These are phyloP conservation scores for Antennarius striatus DNA, from an alignment of 2,113 vertebrate species.

Conservation along the genomic window DNA sequence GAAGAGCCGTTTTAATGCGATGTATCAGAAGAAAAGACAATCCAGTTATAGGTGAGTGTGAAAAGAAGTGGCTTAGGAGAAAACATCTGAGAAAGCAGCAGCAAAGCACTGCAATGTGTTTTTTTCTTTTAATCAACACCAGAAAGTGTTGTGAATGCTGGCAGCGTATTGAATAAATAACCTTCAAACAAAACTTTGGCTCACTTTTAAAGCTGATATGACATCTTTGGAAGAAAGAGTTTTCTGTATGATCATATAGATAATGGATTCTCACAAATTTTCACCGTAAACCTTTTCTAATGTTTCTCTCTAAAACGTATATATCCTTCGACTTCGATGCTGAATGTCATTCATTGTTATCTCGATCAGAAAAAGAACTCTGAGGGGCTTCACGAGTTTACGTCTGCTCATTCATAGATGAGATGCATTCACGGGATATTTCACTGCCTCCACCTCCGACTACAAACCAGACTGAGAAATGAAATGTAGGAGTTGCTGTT, in stretches of 20 bases:
- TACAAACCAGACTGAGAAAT: conserved; percentile 61
- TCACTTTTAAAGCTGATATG: conserved; percentile 16
- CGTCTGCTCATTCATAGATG: conserved; percentile 48
- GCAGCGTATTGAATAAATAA: conserved; percentile 40
- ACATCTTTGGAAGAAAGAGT: conserved; percentile 17
- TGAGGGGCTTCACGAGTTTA: conserved; percentile 33
- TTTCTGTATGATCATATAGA: conserved; percentile 25
- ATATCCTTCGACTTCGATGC: no score
- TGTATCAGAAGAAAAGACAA: conserved; percentile 40
- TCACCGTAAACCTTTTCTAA: conserved; percentile 15
- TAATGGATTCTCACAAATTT: conserved; percentile 14
- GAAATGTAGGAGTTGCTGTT: conserved; percentile 45
- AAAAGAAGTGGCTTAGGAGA: conserved; percentile 14
- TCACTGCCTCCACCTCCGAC: conserved; percentile 54
- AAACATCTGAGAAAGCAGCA: conserved; percentile 20
- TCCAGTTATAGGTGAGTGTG: conserved; percentile 34
- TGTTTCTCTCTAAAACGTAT: conserved; percentile 6
- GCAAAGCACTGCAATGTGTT: conserved; percentile 13
- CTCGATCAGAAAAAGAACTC: no score
- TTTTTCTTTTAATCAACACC: conserved; percentile 41
- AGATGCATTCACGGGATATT: conserved; percentile 28
- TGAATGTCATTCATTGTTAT: no score
- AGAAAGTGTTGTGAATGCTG: conserved; percentile 23
- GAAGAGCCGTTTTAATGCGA: conserved; percentile 31
- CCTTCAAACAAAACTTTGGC: conserved; percentile 30